Base-by-base conservation (phyloP, 2,888 invertebrate genomes). In the Tipula helvola region DNA sequence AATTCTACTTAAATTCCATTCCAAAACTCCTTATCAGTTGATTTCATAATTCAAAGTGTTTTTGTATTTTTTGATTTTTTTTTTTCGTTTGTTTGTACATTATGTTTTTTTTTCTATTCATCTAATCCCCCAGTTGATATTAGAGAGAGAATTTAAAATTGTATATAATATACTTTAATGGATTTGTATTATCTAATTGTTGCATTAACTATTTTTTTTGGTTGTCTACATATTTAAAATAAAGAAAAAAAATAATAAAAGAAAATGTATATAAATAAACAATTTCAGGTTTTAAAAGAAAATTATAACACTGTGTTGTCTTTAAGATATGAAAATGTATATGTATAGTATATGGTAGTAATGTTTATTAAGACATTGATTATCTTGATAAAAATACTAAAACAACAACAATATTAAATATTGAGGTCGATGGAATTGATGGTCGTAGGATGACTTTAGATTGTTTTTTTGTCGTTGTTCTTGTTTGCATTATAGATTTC, bases 41-140 rank as follows among this genome's bases (percentile, higher is more conserved):
- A 71, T 71, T 71, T 71, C 71, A 71, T 71, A 71, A 71, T 71
- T 71, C 71, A 71, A 71, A 71, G 71, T 71, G 71, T 71, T 71
- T 71, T 71, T 28, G 28, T 28, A 12, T 28, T 71, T 71, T 71
- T 28, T 52, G 44, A 44, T 52, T 52, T n/a, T 52, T 52, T 52
- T 52, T n/a, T 52, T 52, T 52, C n/a, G 52, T 71, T 71, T 71
- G 28, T 71, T 52, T 52, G 52, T 16, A 18, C 52, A 52, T 52
- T 39, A 7, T 39, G 39, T 39, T 39, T 39, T 52, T 52, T 52
- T 52, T 52, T 52, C 52, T 52, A 71, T 28, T 71, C 71, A 28
- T 28, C 28, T 71, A 71, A 71, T 71, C 71, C 71, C 28, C 71
- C 71, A 28, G 71, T 28, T 71, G 18, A 71, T 28, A 71, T 71